Evolutionary conservation across 2,113 vertebrate genomes (phyloP).

Genomic region (Protobothrops flavoviridis): DNA sequence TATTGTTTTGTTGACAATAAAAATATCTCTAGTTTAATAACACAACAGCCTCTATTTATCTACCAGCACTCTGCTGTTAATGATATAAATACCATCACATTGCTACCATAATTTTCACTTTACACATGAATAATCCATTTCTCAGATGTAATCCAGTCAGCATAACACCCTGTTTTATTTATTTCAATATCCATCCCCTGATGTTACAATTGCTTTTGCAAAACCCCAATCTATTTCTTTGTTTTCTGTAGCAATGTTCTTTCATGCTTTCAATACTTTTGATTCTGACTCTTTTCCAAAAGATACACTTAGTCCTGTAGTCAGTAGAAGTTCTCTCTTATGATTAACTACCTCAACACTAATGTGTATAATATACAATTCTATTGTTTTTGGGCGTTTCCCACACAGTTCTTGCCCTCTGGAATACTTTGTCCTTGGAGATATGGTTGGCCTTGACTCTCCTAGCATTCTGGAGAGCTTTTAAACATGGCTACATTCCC

Average conservation of each 20-base stretch:
- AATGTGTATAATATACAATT: not conserved
- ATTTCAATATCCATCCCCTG: not conserved
- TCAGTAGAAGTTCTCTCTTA: not conserved
- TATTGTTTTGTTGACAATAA: not conserved
- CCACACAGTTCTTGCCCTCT: not conserved
- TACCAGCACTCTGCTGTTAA: not conserved
- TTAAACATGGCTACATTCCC: not conserved
- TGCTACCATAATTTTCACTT: not conserved
- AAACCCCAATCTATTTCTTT: not conserved
- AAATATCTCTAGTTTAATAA: not conserved
- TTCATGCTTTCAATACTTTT: not conserved
- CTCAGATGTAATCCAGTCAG: not conserved
- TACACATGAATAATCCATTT: not conserved
- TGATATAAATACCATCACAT: not conserved
- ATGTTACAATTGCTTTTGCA: not conserved
- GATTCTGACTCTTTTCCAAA: not conserved
- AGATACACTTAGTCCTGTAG: not conserved
- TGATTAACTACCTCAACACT: not conserved
- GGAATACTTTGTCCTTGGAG: not conserved
- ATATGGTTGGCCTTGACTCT: not conserved
- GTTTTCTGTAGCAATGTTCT: not conserved
- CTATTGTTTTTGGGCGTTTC: not conserved
- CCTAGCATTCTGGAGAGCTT: not conserved
- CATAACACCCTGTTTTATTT: not conserved
- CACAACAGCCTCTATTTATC: not conserved